Conservation (phyloP, 2,888 invertebrate species). For the Oligia strigilis region DNA sequence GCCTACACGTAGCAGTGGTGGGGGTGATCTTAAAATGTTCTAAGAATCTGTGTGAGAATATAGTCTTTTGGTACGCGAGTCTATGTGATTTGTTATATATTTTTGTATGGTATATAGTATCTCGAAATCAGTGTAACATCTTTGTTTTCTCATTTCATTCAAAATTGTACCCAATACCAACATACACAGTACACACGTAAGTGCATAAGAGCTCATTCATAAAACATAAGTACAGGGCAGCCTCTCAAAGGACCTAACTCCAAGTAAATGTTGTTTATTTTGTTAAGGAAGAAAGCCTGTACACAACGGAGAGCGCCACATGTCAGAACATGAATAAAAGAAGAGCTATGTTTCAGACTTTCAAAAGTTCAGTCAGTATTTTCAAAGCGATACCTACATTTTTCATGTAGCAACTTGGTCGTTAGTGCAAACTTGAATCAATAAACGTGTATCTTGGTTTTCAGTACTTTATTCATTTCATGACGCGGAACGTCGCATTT, state of each 20-base stretch:
- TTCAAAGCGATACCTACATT: slow-evolving; percentile 83
- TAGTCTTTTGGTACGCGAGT: slow-evolving; percentile 63
- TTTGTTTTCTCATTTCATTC: slow-evolving; percentile 35
- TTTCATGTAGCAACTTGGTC: slow-evolving; percentile 78
- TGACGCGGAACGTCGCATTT: slow-evolving; percentile 33
- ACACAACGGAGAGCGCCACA: slow-evolving; percentile 88
- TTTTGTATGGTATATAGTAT: slow-evolving; percentile 26
- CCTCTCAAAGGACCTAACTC: slow-evolving; percentile 88
- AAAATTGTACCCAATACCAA: slow-evolving; percentile 53
- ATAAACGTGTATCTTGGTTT: slow-evolving; percentile 67
- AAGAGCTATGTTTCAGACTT: slow-evolving; percentile 89
- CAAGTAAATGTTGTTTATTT: slow-evolving; percentile 90
- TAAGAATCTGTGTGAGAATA: slow-evolving; percentile 78
- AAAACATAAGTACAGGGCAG: slow-evolving; percentile 85
- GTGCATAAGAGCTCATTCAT: slow-evolving; percentile 88
- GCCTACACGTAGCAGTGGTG: slow-evolving; percentile 86
- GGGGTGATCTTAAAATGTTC: slow-evolving; percentile 89
- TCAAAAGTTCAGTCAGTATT: slow-evolving; percentile 87
- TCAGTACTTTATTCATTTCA: slow-evolving; percentile 52
- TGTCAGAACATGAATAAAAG: slow-evolving; percentile 90
- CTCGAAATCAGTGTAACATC: slow-evolving; percentile 11
- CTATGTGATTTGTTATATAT: slow-evolving; percentile 56
- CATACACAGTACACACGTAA: slow-evolving; percentile 74
- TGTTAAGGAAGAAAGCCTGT: slow-evolving; percentile 89
- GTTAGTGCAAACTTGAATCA: slow-evolving; percentile 75